Evolutionary conservation across 2,797 vertebrate species (phyloP).

Genomic region (Luscinia megarhynchos): DNA sequence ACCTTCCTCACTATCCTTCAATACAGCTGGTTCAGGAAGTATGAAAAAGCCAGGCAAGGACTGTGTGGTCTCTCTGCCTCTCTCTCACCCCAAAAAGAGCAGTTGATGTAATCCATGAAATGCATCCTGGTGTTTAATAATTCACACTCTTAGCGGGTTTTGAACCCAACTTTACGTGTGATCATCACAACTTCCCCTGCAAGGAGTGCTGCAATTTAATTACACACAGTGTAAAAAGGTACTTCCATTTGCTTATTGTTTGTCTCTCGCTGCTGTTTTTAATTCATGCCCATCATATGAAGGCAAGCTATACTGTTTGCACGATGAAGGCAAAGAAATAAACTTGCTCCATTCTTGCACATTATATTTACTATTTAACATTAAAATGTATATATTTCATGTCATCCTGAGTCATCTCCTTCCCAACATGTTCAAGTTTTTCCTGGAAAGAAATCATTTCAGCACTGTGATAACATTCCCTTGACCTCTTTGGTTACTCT

Average conservation of each 20-base stretch:
- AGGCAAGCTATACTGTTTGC: background rate
- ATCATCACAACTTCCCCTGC: background rate
- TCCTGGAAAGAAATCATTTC: background rate
- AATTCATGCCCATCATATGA: background rate
- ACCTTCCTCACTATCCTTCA: background rate
- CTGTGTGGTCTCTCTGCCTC: background rate
- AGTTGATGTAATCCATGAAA: background rate
- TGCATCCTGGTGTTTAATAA: background rate
- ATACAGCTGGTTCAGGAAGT: background rate
- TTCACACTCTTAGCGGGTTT: background rate
- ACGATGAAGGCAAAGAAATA: background rate
- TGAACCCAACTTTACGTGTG: background rate
- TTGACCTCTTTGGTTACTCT: background rate
- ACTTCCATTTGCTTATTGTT: background rate
- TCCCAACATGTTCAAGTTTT: background rate
- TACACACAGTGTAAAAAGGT: background rate
- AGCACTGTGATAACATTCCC: background rate
- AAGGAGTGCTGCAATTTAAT: background rate
- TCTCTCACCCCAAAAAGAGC: background rate
- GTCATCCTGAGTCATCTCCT: background rate
- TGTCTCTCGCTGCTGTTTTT: background rate
- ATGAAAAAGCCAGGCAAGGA: background rate
- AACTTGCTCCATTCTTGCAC: background rate
- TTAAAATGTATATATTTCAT: background rate
- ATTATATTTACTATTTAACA: background rate